phyloP scores from a whole-genome alignment of 2,797 vertebrate genomes.

The Sorex maritimensis region DNA sequence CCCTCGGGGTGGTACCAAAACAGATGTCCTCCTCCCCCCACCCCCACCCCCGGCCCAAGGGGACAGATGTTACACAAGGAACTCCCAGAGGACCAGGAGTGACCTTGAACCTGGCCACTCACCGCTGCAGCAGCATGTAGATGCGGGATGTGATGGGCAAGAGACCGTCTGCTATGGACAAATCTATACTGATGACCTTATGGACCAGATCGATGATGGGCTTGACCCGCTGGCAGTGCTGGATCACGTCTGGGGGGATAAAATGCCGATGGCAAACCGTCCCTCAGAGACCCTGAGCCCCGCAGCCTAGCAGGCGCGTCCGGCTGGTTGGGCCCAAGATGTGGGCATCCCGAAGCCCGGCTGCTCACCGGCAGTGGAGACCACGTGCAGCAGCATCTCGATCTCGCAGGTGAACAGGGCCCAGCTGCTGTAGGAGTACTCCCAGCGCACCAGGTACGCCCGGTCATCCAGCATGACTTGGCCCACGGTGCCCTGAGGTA shows the following conservation, averaged over 20 bases:
- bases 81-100: not conserved
- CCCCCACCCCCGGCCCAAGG: not conserved
- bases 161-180: slow-evolving; percentile 97
- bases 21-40: not conserved
- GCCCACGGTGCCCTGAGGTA: slow-evolving; percentile 96
- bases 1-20: not conserved
- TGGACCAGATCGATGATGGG: slow-evolving; percentile 98
- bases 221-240: slow-evolving; percentile 97
- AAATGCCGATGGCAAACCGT: slow-evolving; percentile 18
- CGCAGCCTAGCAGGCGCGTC: not conserved
- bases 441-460: slow-evolving; percentile 97
- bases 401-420: slow-evolving; percentile 99
- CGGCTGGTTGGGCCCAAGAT: not conserved
- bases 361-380: slow-evolving; percentile 96
- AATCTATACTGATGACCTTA: slow-evolving; percentile 97
- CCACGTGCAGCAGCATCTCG: slow-evolving; percentile 99
- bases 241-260: slow-evolving; percentile 93
- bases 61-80: not conserved
- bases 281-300: not conserved
- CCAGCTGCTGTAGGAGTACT: slow-evolving; percentile 98
- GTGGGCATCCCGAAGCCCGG: not conserved
- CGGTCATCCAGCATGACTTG: slow-evolving; percentile 95
- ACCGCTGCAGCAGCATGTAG: slow-evolving; percentile 99
- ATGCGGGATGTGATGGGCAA: slow-evolving; percentile 98
- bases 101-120: slow-evolving; percentile 38